Evolutionary conservation across 1,140 invertebrate species (phyloP).

Genomic region (Drosophila leontia): DNA sequence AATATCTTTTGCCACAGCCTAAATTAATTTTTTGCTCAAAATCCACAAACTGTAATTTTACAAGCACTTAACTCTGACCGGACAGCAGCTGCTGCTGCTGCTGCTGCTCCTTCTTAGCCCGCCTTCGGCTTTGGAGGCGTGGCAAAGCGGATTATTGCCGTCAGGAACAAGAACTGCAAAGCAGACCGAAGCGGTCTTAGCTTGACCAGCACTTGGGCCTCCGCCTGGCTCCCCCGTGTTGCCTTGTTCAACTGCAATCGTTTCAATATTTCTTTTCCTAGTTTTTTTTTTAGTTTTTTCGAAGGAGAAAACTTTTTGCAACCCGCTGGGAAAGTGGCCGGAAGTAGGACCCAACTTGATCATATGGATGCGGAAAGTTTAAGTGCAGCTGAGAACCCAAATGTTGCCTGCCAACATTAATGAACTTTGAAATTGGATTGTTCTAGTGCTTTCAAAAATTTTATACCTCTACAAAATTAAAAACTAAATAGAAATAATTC

Average conservation of each 20-base stretch:
- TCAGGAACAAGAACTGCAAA: slow-evolving; percentile 24
- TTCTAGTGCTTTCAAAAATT: not conserved
- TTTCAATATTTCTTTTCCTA: slow-evolving; percentile 36
- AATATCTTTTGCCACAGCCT: slow-evolving; percentile 25
- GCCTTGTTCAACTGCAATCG: slow-evolving; percentile 53
- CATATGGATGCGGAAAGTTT: slow-evolving; percentile 27
- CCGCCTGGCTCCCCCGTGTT: slow-evolving; percentile 14
- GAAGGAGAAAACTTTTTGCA: slow-evolving; percentile 28
- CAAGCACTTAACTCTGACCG: slow-evolving; percentile 68
- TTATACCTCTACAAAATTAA: not conserved
- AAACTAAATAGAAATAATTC: not conserved
- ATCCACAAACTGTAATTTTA: slow-evolving; percentile 78
- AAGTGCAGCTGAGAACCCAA: slow-evolving; percentile 2
- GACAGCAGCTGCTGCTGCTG: slow-evolving; percentile 16
- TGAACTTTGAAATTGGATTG: slow-evolving; percentile 6
- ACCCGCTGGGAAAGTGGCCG: not conserved
- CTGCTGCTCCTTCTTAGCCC: not conserved
- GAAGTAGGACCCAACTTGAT: slow-evolving; percentile 10
- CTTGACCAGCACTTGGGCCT: slow-evolving; percentile 64
- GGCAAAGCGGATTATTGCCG: slow-evolving; percentile 72
- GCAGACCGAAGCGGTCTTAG: slow-evolving; percentile 21
- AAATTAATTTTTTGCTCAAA: slow-evolving; percentile 73
- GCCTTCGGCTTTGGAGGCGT: slow-evolving; percentile 33
- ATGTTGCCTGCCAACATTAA: slow-evolving; percentile 15
- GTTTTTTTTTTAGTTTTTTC: slow-evolving; percentile 1